These are phyloP conservation scores for Aplodontia rufa DNA, from an alignment of 2,113 vertebrate species.

Conservation along the genomic window DNA sequence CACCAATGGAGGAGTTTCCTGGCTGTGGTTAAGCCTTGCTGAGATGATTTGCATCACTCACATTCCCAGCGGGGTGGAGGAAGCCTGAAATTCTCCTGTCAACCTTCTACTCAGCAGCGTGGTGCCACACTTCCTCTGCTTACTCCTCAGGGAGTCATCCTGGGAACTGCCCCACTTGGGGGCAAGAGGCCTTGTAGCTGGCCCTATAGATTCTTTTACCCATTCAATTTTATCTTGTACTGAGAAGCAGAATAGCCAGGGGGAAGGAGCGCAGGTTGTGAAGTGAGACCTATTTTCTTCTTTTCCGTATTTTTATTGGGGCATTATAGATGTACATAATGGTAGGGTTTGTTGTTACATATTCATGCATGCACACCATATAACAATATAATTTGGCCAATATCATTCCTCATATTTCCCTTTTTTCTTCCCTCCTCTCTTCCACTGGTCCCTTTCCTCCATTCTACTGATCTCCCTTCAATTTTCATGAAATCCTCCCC, in stretches of 20 bases:
- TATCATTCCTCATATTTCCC: too few species aligned
- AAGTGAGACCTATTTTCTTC: not conserved
- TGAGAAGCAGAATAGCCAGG: not conserved
- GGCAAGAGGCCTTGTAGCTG: not conserved
- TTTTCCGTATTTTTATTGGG: too few species aligned
- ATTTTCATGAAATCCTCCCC: too few species aligned
- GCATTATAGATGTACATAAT: too few species aligned
- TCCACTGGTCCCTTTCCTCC: too few species aligned
- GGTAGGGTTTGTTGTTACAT: too few species aligned
- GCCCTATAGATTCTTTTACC: not conserved
- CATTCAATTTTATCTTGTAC: not conserved
- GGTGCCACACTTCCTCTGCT: not conserved
- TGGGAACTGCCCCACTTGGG: not conserved
- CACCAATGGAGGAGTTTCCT: not conserved
- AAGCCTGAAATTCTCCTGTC: not conserved
- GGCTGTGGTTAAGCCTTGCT: not conserved
- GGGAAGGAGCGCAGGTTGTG: not conserved
- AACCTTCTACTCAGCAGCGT: not conserved
- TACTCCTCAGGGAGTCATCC: not conserved
- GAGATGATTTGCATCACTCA: not conserved
- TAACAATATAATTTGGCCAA: too few species aligned
- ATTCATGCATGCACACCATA: too few species aligned
- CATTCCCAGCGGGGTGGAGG: not conserved
- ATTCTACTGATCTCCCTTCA: too few species aligned
- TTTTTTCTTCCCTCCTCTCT: too few species aligned